Evolutionary conservation across 2,113 vertebrate species (phyloP).

Genomic region (Epinephelus moara): DNA sequence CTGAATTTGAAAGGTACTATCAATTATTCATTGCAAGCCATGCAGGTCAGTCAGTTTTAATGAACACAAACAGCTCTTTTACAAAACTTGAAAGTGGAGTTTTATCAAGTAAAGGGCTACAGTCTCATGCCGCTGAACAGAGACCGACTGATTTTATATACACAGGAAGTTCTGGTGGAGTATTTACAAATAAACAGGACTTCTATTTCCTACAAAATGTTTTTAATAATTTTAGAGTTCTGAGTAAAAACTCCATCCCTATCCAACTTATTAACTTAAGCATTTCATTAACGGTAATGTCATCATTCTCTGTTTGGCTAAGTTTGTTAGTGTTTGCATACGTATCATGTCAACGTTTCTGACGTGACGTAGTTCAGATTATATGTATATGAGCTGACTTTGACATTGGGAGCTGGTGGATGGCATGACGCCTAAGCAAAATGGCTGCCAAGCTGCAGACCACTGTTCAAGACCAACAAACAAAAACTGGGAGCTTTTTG

Average conservation of each 20-base stretch:
- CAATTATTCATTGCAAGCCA: background rate
- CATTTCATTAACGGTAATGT: background rate
- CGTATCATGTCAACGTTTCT: too few species aligned
- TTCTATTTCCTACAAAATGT: background rate
- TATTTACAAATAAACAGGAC: slow-evolving; percentile 6
- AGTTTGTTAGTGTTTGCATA: background rate
- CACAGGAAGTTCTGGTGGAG: background rate
- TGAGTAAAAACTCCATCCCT: background rate
- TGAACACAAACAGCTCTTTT: background rate
- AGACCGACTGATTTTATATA: background rate
- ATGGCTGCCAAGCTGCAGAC: too few species aligned
- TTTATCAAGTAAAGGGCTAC: background rate
- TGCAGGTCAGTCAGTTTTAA: background rate
- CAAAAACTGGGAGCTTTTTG: too few species aligned
- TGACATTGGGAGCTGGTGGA: too few species aligned
- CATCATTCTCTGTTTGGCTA: background rate
- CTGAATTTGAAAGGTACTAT: background rate
- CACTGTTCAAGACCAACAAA: too few species aligned
- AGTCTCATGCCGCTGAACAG: background rate
- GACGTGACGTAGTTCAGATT: too few species aligned
- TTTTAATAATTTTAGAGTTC: background rate
- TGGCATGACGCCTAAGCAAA: too few species aligned
- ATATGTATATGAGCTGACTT: too few species aligned
- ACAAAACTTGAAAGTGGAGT: background rate
- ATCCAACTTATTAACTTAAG: background rate